phyloP scores from a whole-genome alignment of 2,113 vertebrate species.

The Ageneiosus marmoratus region DNA sequence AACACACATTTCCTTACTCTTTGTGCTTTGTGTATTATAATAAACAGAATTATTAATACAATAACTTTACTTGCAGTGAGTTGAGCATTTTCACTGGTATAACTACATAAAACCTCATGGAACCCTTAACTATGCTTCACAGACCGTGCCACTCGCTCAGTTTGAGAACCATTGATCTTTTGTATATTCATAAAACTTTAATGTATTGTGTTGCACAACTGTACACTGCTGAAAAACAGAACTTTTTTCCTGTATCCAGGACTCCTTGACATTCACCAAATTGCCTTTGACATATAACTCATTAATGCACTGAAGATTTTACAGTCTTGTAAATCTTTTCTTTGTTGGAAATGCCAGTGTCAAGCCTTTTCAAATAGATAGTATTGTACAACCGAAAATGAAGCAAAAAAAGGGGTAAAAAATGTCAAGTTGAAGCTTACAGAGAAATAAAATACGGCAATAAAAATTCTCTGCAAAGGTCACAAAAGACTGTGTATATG shows the following conservation, averaged over 20 bases:
- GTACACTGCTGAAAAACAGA: not conserved
- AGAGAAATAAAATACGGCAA: conserved; percentile 10
- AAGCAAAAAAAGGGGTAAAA: not conserved
- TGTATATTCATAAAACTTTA: not conserved
- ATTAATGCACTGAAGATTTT: not conserved
- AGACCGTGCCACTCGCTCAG: not conserved
- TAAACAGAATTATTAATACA: not conserved
- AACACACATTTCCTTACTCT: no score
- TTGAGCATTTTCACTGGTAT: not conserved
- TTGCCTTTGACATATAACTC: conserved; percentile 15
- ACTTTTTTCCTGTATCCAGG: not conserved
- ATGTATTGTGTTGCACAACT: not conserved
- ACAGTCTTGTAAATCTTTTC: conserved; percentile 1
- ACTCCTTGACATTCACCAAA: not conserved
- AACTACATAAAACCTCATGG: not conserved
- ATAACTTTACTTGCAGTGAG: not conserved
- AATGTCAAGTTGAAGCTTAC: not conserved
- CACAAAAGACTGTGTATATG: conserved; percentile 8
- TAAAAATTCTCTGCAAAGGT: conserved; percentile 13
- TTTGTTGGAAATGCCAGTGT: conserved; percentile 11
- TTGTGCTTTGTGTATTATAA: no score
- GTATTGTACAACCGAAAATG: conserved; percentile 12
- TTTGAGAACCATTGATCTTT: not conserved
- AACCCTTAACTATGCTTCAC: not conserved
- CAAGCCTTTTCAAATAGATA: not conserved